These are phyloP conservation scores for Epistrophe eligans DNA, from an alignment of 2,888 invertebrate genomes.

Conservation along the genomic window DNA sequence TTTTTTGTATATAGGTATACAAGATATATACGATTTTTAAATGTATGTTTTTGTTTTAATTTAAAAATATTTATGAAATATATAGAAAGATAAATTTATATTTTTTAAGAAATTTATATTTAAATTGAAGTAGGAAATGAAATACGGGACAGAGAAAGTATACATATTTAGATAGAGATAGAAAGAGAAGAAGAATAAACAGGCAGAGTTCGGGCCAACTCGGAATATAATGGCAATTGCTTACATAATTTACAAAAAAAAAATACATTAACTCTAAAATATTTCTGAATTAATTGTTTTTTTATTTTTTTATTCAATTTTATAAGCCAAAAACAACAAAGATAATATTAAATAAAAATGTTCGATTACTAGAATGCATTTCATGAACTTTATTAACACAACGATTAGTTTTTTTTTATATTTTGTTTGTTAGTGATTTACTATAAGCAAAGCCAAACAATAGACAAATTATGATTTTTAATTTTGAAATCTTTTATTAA, in stretches of 20 bases:
- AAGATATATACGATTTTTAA: conserved; percentile 31
- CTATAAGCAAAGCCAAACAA: conserved; percentile 73
- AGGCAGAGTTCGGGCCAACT: conserved; percentile 70
- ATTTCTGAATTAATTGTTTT: neutral
- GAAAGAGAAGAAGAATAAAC: conserved; percentile 41
- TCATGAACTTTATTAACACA: conserved; percentile 43
- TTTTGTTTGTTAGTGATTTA: conserved; percentile 50
- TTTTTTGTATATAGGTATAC: conserved; percentile 50
- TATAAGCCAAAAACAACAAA: conserved; percentile 42
- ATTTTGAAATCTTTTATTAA: conserved; percentile 39
- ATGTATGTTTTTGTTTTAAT: conserved; percentile 34
- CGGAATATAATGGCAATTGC: conserved; percentile 68
- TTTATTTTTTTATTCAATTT: neutral
- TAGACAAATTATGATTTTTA: conserved; percentile 52
- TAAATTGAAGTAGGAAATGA: conserved; percentile 34
- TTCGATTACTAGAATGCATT: conserved; percentile 23
- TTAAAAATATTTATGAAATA: conserved; percentile 23
- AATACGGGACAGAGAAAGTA: conserved; percentile 44
- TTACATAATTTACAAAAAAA: conserved; percentile 41
- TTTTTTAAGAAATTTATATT: conserved; percentile 1
- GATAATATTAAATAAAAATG: conserved; percentile 15
- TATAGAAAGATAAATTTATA: conserved; percentile 38
- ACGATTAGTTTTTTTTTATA: conserved; percentile 56
- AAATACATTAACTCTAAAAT: neutral
- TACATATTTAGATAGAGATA: conserved; percentile 19